Evolutionary conservation across 2,888 invertebrate species (phyloP), one percentile per base, ranked within the genome.

Genomic region (Hedychridium roseum): DNA sequence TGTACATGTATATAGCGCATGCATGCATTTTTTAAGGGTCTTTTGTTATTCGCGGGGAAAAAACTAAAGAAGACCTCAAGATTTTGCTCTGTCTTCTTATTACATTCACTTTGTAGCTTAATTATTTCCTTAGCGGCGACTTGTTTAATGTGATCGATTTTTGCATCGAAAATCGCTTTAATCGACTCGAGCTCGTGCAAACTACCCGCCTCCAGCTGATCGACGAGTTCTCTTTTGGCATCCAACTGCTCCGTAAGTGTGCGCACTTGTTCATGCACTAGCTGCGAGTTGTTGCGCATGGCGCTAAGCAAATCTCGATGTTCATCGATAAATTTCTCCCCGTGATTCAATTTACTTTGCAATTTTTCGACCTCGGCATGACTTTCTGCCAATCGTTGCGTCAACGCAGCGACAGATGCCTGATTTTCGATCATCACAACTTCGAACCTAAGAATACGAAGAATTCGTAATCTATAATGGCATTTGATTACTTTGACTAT

Each of bases 371-470:
- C 71, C 51, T 77, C 76, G 2, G 66, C 60, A 15, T 72, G 67
- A 37, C 76, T 77, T 44, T 76, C 71, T 1, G 65, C 66, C 3
- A 76, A 50, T 31, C 73, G 62, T 30, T 64, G 61, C n/a, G 67
- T 66, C 1, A 78, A 48, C 0, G 76, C 77, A 18, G 64, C 65
- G 12, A 78, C 69, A 0, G 76, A 70, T 16, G 75, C 72, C 49
- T 76, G 75, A 58, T 77, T 77, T 47, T 76, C 77, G 0, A 71
- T 64, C 71, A 75, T 76, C 6, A 75, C 66, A 2, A 78, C 66
- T 32, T 77, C 76, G 37, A 77, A 70, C 31, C 72, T 71, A 41
- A 23, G 17, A 3, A 36, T 36, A 16, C 23, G 2, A 43, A 27
- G 16, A 4, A 17, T 23, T 23, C 23, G 34, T 30, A 14, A 20